A percentile compares a stretch with the other conserved stretches of the same genome.
phyloP scores from a whole-genome alignment of 2,113 vertebrate genomes.

The Cyprinodon brontotheroides region DNA sequence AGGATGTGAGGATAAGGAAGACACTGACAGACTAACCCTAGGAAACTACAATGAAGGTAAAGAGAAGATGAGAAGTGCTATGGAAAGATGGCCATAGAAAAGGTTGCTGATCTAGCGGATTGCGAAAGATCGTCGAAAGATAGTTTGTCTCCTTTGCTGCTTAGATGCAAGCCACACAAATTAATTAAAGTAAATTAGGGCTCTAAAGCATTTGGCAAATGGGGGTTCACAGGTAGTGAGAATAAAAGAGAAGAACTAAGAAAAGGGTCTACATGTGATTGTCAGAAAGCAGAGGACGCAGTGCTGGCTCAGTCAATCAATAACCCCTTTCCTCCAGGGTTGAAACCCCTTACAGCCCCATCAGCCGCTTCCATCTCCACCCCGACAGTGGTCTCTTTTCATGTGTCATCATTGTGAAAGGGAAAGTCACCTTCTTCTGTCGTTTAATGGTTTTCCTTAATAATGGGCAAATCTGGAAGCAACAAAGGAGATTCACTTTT shows the following conservation, averaged over 20 bases:
- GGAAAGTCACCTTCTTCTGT: conserved; percentile 79
- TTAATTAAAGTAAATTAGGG: conserved; percentile 81
- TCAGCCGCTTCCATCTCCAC: conserved; percentile 58
- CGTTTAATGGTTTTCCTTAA: conserved; percentile 76
- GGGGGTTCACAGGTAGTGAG: conserved; percentile 54
- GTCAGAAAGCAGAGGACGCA: conserved; percentile 57
- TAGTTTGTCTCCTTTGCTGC: conserved; percentile 53
- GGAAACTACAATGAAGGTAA: conserved; percentile 30
- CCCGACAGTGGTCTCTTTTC: conserved; percentile 66
- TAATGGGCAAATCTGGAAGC: conserved; percentile 66
- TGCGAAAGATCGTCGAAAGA: conserved; percentile 53
- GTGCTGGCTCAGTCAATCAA: conserved; percentile 74
- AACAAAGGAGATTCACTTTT: conserved; percentile 67
- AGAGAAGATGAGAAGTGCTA: background rate
- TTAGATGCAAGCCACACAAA: conserved; percentile 63
- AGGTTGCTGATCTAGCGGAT: conserved; percentile 54
- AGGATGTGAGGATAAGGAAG: conserved; percentile 23
- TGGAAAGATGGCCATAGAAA: conserved; percentile 46
- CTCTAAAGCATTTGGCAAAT: conserved; percentile 31
- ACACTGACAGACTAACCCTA: conserved; percentile 61
- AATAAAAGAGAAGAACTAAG: conserved; percentile 56
- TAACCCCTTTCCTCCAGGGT: conserved; percentile 56
- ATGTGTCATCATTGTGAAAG: conserved; percentile 74
- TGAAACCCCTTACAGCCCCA: conserved; percentile 32
- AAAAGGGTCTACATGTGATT: conserved; percentile 57